Percentiles rank a stretch among this genome's conserved stretches.
These are phyloP conservation scores for Chrysotoxum bicinctum DNA, from an alignment of 2,888 invertebrate species.

Conservation along the genomic window DNA sequence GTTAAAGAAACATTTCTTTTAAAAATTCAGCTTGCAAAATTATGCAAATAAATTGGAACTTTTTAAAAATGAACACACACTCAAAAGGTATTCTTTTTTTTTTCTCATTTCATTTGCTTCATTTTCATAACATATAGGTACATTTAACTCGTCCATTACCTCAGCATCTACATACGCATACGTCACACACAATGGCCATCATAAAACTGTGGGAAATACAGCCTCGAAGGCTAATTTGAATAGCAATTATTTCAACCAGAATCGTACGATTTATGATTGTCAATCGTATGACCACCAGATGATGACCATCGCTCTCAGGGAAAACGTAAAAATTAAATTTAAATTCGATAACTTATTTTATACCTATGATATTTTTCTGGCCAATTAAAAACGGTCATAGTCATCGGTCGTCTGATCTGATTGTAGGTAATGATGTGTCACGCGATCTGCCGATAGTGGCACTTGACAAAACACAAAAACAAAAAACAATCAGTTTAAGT, in stretches of 20 bases:
- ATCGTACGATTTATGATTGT: slow-evolving; percentile 31
- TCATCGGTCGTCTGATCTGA: slow-evolving; percentile 9
- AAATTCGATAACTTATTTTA: slow-evolving; percentile 11
- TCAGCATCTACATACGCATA: not conserved
- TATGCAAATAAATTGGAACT: no score
- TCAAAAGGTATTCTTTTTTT: no score
- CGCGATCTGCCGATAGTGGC: slow-evolving; percentile 14
- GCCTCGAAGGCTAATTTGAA: not conserved
- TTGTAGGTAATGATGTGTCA: slow-evolving; percentile 11
- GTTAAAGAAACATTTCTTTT: no score
- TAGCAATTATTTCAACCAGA: slow-evolving; percentile 17
- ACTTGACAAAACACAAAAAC: not conserved
- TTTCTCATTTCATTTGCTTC: no score
- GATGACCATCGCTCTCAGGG: not conserved
- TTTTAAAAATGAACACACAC: no score
- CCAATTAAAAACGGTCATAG: slow-evolving; percentile 21
- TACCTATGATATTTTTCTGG: not conserved
- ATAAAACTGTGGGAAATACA: slow-evolving; percentile 4
- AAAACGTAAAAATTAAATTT: slow-evolving; percentile 17
- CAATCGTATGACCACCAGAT: slow-evolving; percentile 22
- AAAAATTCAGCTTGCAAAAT: no score
- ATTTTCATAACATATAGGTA: no score
- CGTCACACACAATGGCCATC: not conserved
- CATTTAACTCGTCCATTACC: no score
- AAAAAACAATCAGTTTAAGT: not conserved